Base-by-base conservation (phyloP, 2,888 invertebrate genomes). In the Yponomeuta evonymella region DNA sequence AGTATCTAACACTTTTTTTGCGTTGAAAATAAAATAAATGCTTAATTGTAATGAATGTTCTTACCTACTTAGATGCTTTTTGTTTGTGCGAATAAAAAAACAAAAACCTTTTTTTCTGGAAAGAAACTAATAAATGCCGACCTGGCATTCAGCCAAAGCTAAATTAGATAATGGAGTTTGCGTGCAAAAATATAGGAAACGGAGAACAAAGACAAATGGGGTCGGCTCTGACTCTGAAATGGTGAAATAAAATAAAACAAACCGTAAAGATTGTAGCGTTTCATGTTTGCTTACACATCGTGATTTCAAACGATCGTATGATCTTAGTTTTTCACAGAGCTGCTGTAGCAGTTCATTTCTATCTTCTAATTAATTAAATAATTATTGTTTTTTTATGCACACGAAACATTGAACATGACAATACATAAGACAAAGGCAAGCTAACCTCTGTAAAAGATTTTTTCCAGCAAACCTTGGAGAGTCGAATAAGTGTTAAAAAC, bases 101-200 rank as follows among this genome's bases (percentile, higher is more conserved):
- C 86, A 87, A 68, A 88, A 90, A 43, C 43, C 87, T 83, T 83
- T 85, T 84, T 86, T 87, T 86, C 85, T 83, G 79, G 78, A 81
- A 86, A 85, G 85, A 88, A 89, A 87, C 87, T 86, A 89, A 89
- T 87, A 89, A 70, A 85, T 86, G 81, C 85, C 85, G 86, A 87
- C 86, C 87, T 91, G 91, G 91, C 90, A 89, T 88, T 88, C 87
- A 85, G 89, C 90, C 91, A 91, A 89, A 89, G 90, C 90, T 89
- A 92, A 92, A 92, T 92, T 92, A 92, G 90, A 91, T 92, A 92
- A 92, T 92, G 91, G 91, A 91, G 89, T 92, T 91, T 90, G 90
- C 90, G 91, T 91, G 91, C 91, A 90, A 92, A 92, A 92, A 91
- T 90, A 92, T 91, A 92, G 90, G 89, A 91, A 91, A 89, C 89